Evolutionary conservation across 2,888 invertebrate genomes (phyloP), one percentile per base, ranked within the genome.

Genomic region (Litoditis marina): DNA sequence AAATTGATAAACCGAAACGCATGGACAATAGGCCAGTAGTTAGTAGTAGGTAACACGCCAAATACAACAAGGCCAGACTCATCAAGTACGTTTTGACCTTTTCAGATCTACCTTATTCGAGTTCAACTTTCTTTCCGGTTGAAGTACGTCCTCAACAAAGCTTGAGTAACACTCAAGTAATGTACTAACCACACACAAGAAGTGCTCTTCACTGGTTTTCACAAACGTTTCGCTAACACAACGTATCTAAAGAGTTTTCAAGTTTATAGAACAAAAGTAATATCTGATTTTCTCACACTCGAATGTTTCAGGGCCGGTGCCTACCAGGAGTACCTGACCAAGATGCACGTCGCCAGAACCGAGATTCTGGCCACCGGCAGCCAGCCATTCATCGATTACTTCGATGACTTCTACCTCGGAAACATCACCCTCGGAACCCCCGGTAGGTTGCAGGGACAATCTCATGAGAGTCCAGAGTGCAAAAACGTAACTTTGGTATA

Each of bases 371-470:
- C 63, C 58, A 36, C 67, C 16, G 76, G 72, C 25, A 62, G 60
- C n/a, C 73, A 76, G 63, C 76, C 76, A 32, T 76, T 76, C 72
- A 49, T 77, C 63, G 77, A 77, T 66, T 78, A 76, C 60, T 76
- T 55, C 52, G 77, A 77, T 60, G 77, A 78, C 69, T 78, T 78
- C 77, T 78, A 78, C 67, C 74, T 78, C 60, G 78, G 77, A 65
- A 73, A 76, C 71, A 76, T 78, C 70, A 73, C 76, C 58, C 63
- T 78, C 54, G 78, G 78, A 70, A 78, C 78, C 27, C 74, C 74
- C 44, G 42, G 68, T 66, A 44, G 51, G 65, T 28, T 49, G 5
- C 19, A 7, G 16, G 44, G n/a, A n/a, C n/a, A n/a, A n/a, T n/a
- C 22, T 47, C 11, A 47, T 13, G 36, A 8, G 36, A 13, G 8